Evolutionary conservation across 1,140 invertebrate species (phyloP).

Genomic region (Drosophila nigrodunni): DNA sequence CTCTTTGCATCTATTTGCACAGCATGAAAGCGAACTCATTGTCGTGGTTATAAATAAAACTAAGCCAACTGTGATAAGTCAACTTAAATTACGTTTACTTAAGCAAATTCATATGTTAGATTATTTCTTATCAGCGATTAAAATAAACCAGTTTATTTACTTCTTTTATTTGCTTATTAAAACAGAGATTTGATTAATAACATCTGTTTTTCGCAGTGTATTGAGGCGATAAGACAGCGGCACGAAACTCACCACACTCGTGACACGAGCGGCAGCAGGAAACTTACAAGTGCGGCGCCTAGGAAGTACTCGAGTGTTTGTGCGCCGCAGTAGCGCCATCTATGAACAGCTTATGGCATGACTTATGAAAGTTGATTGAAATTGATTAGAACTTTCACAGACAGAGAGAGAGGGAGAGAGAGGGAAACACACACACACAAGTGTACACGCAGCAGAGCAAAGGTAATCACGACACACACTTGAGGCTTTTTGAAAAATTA

Average conservation of each 20-base stretch:
- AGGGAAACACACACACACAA: not conserved
- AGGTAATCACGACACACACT: conserved; percentile 11
- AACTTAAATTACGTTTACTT: too few species aligned
- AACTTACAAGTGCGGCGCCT: conserved; percentile 51
- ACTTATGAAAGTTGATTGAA: conserved; percentile 17
- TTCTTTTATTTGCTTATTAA: too few species aligned
- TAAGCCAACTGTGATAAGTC: too few species aligned
- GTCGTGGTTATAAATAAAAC: too few species aligned
- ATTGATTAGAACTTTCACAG: conserved; percentile 26
- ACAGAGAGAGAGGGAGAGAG: not conserved
- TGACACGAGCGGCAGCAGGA: conserved; percentile 50
- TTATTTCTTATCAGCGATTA: too few species aligned
- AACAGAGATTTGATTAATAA: not conserved
- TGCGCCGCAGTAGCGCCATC: conserved; percentile 54
- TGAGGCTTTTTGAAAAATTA: conserved; percentile 50
- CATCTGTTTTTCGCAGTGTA: conserved; percentile 6
- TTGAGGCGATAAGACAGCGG: conserved; percentile 3
- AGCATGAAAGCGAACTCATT: too few species aligned
- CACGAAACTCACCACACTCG: conserved; percentile 66
- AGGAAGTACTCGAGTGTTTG: conserved; percentile 36
- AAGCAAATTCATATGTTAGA: too few species aligned
- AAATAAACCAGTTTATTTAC: too few species aligned
- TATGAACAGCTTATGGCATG: conserved; percentile 48
- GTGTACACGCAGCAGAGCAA: not conserved
- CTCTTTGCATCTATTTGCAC: too few species aligned